Base-by-base conservation (phyloP, 2,113 vertebrate genomes). In the Ceyx margarethae region DNA sequence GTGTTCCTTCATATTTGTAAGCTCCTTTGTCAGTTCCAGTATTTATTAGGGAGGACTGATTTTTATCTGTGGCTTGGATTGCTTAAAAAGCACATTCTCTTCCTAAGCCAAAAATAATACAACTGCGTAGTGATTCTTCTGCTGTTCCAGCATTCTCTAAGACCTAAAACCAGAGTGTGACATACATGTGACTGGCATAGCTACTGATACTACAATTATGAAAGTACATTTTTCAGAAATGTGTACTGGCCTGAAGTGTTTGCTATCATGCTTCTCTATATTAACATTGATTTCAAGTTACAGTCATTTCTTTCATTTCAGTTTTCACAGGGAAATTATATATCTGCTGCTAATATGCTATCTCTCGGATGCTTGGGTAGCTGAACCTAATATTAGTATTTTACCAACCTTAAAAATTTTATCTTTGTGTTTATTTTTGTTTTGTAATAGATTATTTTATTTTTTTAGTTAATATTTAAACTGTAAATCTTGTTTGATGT, bases 261-360 rank as follows among this genome's bases (percentile, higher is more conserved):
- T 71, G 33, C 81, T 91, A 81, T 93, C 61, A 33, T 82, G 48
- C 33, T 89, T 87, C 56, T 80, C 40, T 89, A 6, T 80, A 82
- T 91, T 91, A 93, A 71, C 81, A 93, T 89, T 66, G 78, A 91
- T 89, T 93, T 95, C 82, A 91, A 94, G 65, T 92, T 89, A 69
- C 31, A 45, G n/a, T 67, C 4, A 60, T 91, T 80, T 85, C 42
- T 92, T 92, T 77, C 85, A 85, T 53, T 92, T 31, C 46, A 43
- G 4, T 85, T 91, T 94, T 92, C 61, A 64, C 56, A 71, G 60
- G 60, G 46, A 91, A 87, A 83, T 92, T 40, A 7, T 23, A 11
- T 60, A 42, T 35, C 56, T 74, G 31, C 22, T 89, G 29, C 40
- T 93, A 73, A 77, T 74, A 35, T 13, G 43, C 46, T 76, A 17